Percentiles rank a stretch among this genome's conserved stretches.
Evolutionary conservation across 1,140 invertebrate species (phyloP).

Genomic region (Eumaeus atala): DNA sequence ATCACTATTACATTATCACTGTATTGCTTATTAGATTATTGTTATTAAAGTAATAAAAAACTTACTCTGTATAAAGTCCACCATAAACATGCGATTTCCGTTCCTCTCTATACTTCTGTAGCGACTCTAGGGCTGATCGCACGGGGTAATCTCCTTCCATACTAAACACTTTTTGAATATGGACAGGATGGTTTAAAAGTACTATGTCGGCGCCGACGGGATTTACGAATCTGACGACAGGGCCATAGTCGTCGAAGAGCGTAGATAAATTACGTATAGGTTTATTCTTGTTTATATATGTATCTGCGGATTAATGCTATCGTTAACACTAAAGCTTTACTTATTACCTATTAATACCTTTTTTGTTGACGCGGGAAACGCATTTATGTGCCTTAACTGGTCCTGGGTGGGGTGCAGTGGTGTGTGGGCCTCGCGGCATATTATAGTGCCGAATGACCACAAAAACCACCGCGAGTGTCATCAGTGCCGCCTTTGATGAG

Average conservation of each 20-base stretch:
- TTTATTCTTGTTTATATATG: slow-evolving; percentile 48
- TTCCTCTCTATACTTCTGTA: slow-evolving; percentile 77
- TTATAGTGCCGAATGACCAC: no score
- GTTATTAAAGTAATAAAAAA: slow-evolving; percentile 18
- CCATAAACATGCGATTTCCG: slow-evolving; percentile 72
- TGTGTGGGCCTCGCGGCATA: no score
- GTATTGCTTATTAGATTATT: no score
- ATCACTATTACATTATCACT: no score
- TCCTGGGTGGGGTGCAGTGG: no score
- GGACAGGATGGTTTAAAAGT: slow-evolving; percentile 76
- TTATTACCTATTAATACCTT: no score
- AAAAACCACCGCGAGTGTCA: no score
- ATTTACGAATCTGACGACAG: slow-evolving; percentile 77
- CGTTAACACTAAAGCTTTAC: slow-evolving; percentile 1
- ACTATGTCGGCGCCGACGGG: slow-evolving; percentile 77
- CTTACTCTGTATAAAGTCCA: slow-evolving; percentile 76
- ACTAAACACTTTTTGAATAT: slow-evolving; percentile 76
- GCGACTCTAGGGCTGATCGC: slow-evolving; percentile 76
- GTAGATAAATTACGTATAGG: slow-evolving; percentile 66
- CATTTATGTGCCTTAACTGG: no score
- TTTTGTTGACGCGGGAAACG: no score
- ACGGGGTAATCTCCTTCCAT: slow-evolving; percentile 76
- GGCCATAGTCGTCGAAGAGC: slow-evolving; percentile 78
- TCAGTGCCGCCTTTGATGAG: no score
- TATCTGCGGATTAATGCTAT: slow-evolving; percentile 36